These are phyloP conservation scores for Stegophylla sp. DNA, from an alignment of 2,888 invertebrate genomes.

Conservation along the genomic window DNA sequence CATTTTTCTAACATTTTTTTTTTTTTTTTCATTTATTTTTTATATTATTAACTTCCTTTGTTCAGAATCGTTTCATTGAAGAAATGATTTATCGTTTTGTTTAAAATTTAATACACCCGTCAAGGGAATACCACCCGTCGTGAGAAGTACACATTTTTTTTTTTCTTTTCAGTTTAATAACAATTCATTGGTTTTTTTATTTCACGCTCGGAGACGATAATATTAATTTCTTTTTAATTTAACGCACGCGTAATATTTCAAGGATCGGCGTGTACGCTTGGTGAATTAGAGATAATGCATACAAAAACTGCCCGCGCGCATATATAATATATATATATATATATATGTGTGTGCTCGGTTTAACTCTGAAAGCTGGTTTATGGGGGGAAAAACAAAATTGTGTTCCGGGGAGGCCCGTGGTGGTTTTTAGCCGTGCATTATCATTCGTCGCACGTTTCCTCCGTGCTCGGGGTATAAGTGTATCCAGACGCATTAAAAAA, in stretches of 20 bases:
- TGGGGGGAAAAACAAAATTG: conserved; percentile 23
- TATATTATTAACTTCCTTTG: no score
- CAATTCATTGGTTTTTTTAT: no score
- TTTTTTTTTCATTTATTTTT: no score
- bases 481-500: not conserved
- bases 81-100: no score
- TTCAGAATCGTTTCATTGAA: no score
- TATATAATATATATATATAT: not conserved
- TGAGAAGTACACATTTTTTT: no score
- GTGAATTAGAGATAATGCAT: conserved; percentile 30
- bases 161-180: no score
- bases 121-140: no score
- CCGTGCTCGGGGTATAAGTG: conserved; percentile 3
- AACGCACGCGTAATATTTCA: not conserved
- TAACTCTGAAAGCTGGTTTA: conserved; percentile 33
- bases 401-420: no score
- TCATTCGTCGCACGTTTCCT: conserved; percentile 37
- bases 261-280: not conserved
- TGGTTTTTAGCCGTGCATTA: not conserved
- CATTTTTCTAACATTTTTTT: no score
- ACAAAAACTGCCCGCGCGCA: not conserved
- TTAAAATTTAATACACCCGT: no score
- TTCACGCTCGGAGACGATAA: no score
- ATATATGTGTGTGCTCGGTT: conserved; percentile 14
- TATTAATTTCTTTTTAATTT: conserved; percentile 5